A percentile compares a stretch with the other conserved stretches of the same genome.
Evolutionary conservation across 2,888 invertebrate species (phyloP).

Genomic region (Xanthia togata): DNA sequence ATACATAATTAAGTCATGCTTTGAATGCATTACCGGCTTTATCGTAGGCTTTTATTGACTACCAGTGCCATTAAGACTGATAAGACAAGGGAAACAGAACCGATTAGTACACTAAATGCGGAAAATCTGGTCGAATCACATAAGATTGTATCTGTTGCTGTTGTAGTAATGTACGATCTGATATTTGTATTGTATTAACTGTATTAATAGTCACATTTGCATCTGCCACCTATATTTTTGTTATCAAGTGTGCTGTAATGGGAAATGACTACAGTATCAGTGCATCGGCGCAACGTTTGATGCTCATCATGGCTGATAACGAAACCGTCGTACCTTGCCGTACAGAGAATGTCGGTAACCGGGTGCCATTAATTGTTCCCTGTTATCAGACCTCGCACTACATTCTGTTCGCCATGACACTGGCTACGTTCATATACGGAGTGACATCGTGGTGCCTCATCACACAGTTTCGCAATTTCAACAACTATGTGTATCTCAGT

Average conservation of each 20-base stretch:
- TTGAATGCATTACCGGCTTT: not conserved
- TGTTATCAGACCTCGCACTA: conserved; percentile 27
- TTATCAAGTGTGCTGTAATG: not conserved
- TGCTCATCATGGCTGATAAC: not conserved
- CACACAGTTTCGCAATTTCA: conserved; percentile 43
- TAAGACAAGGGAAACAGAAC: conserved; percentile 7
- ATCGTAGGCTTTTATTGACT: conserved; percentile 31
- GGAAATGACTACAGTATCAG: not conserved
- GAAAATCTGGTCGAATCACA: not conserved
- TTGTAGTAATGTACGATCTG: too few relatives aligned
- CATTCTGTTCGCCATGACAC: not conserved
- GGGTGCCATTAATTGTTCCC: not conserved
- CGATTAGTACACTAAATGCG: conserved; percentile 1
- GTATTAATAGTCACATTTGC: not conserved
- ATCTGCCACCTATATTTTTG: not conserved
- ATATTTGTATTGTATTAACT: not conserved
- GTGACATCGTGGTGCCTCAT: conserved; percentile 43
- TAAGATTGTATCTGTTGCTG: not conserved
- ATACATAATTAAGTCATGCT: not conserved
- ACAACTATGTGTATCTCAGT: conserved; percentile 41
- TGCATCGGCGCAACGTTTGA: not conserved
- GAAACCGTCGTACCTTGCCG: not conserved
- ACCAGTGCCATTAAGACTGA: conserved; percentile 14
- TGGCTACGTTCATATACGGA: conserved; percentile 43
- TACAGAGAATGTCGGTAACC: not conserved